Evolutionary conservation across 2,113 vertebrate species (phyloP).

Genomic region (Pristiophorus japonicus): DNA sequence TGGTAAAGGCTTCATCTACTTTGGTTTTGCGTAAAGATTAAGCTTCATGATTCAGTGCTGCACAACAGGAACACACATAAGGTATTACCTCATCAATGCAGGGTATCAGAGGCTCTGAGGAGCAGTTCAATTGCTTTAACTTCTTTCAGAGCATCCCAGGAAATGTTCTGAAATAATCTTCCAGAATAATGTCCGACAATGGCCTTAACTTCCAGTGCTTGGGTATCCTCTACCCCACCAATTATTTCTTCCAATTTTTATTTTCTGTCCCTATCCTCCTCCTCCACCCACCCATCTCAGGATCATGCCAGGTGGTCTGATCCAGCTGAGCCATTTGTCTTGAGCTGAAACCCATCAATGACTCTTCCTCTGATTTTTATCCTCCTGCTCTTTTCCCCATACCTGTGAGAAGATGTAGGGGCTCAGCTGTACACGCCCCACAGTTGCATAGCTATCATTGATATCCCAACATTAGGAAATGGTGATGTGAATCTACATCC

Average conservation of each 20-base stretch:
- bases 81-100: neutral
- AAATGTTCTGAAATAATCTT: neutral
- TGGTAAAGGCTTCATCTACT: conserved; percentile 23
- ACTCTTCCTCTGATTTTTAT: neutral
- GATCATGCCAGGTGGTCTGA: neutral
- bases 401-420: neutral
- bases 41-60: neutral
- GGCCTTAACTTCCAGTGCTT: neutral
- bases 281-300: neutral
- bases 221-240: neutral
- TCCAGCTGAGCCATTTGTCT: neutral
- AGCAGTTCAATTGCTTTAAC: neutral
- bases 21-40: conserved; percentile 1
- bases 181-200: neutral
- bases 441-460: neutral
- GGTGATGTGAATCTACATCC: neutral
- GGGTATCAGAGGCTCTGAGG: neutral
- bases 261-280: neutral
- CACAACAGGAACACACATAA: neutral
- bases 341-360: neutral
- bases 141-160: neutral
- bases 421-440: neutral
- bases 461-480: neutral
- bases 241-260: conserved; percentile 4
- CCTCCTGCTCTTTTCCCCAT: neutral